Base-by-base conservation (phyloP, 2,113 vertebrate genomes). In the Nothoprocta pentlandii region DNA sequence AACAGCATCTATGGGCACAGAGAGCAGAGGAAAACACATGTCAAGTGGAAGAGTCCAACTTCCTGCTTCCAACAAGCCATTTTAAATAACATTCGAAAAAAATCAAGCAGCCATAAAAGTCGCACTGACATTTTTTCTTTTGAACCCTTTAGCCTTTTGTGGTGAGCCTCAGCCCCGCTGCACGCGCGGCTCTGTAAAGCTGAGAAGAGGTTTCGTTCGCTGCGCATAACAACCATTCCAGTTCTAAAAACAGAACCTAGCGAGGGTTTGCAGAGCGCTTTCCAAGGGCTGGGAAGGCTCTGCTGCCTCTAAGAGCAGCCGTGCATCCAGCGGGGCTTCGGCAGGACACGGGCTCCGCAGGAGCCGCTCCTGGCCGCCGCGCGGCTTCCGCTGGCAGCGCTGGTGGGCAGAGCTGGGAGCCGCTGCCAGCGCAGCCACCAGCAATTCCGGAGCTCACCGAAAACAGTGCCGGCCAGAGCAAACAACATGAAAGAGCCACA, bases 381-480 rank as follows among this genome's bases (percentile, higher is more conserved):
- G 94, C 91, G 93, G 94, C 97, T 98, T 98, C 98, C 98, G 98
- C 97, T 95, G 96, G 96, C 94, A 94, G 85, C 92, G 96, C 93
- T 97, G 95, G 95, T 96, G 97, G 95, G 96, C 96, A 97, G 94
- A 95, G 97, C 83, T 91, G 93, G 92, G 93, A 96, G 90, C 68
- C 25, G 83, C 83, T 97, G 97, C 97, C 97, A 98, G 96, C 96
- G 93, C 92, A 97, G 77, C 95, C 96, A 98, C 96, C 96, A 95
- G 95, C 93, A 97, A 97, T 95, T 97, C 98, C 96, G 94, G 80
- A 96, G 94, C 97, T 95, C 95, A 96, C 97, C 98, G 96, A 98
- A 98, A 98, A 98, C 95, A 98, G 96, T 89, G 58, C 63, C 68
- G 67, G 96, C 97, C 97, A 98, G 97, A 97, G 93, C 96, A 98